Percentiles rank a stretch among this genome's conserved stretches.
These are phyloP conservation scores for Babyrousa celebensis DNA, from an alignment of 2,797 vertebrate genomes.

Conservation along the genomic window DNA sequence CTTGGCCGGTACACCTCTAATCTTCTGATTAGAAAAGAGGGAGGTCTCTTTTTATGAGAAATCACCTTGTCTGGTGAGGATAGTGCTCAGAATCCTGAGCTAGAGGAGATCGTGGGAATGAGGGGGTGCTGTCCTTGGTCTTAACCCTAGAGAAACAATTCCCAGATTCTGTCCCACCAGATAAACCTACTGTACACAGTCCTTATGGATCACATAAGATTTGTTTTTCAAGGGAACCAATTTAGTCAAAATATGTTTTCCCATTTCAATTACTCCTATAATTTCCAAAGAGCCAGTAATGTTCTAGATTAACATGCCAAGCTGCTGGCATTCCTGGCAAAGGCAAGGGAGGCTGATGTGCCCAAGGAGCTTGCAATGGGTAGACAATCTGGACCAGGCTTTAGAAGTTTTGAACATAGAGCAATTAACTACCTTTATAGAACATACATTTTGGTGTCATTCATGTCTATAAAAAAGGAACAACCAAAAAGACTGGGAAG, in stretches of 20 bases:
- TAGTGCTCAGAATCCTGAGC: not conserved
- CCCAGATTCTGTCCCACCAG: not conserved
- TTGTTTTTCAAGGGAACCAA: constrained; percentile 70
- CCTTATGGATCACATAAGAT: constrained; percentile 59
- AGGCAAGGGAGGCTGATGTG: constrained; percentile 25
- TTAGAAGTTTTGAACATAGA: constrained; percentile 51
- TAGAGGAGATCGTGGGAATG: not conserved
- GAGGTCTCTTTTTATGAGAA: not conserved
- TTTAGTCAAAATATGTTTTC: constrained; percentile 79
- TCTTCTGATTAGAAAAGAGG: constrained; percentile 11
- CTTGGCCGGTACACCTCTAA: not conserved
- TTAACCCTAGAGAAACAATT: constrained; percentile 16
- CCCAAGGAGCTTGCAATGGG: not conserved
- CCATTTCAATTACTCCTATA: constrained; percentile 75
- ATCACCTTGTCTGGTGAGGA: not conserved
- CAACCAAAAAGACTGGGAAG: not conserved
- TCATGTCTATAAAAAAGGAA: constrained; percentile 65
- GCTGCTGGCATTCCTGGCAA: constrained; percentile 69
- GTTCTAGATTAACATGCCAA: constrained; percentile 50
- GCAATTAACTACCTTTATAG: constrained; percentile 38
- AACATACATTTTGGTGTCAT: constrained; percentile 29
- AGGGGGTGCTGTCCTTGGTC: not conserved
- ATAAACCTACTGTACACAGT: constrained; percentile 19
- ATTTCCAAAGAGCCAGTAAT: constrained; percentile 65
- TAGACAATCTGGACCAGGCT: constrained; percentile 57